Evolutionary conservation across 2,797 vertebrate genomes (phyloP), one percentile per base, ranked within the genome.

Genomic region (Molossus molossus): DNA sequence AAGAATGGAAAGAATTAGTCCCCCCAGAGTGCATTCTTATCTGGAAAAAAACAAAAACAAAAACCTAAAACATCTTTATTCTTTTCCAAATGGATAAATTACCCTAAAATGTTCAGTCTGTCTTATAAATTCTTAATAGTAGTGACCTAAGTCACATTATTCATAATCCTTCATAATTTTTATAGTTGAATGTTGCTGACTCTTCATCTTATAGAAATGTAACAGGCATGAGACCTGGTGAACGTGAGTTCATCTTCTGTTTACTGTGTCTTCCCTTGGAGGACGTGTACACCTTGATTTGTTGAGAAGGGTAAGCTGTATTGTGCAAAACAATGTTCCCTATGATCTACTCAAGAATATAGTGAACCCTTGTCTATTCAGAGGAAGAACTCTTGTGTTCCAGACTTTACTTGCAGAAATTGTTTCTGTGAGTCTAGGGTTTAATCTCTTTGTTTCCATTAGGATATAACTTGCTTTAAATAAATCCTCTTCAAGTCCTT

Each of bases 371-470:
- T 92, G 7, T 50, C 73, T 33, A 50, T 14, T 3, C 13, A 86
- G 73, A 92, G 70, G 2, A 27, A 84, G 45, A 84, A 64, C 4
- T 73, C 83, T 81, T 75, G 2, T 33, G 75, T 90, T 75, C 13
- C n/a, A 69, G 9, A 70, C 9, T 85, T 85, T 13, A 79, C 3
- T 3, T 48, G 65, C 11, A 53, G 58, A 96, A 72, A 21, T 25
- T 50, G 17, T 55, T 48, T 91, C 23, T 48, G 2, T 40, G n/a
- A 50, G 4, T 79, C 27, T 82, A 48, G 15, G 13, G 1, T 20
- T 75, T 65, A 92, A 94, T 91, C 5, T 17, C 27, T 87, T 50
- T 86, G 21, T 90, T 92, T 92, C 40, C 21, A 58, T 92, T 92
- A 73, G 65, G 10, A 82, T 92, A 65, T 62, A 58, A 27, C 6